Conservation (phyloP, 2,888 invertebrate genomes). For the Poecilobothrus nobilitatus region DNA sequence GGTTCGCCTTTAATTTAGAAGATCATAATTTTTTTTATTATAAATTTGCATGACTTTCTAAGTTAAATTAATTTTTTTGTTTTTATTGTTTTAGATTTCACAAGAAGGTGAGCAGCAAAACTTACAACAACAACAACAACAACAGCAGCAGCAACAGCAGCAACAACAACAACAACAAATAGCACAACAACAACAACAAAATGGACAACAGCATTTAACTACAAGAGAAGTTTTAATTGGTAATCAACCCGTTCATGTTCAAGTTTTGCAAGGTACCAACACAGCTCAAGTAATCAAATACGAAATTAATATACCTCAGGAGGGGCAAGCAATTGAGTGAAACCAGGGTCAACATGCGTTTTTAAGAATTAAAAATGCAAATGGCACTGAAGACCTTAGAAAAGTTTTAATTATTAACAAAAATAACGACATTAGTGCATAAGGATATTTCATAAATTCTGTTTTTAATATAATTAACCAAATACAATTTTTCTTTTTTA, state of each 20-base stretch:
- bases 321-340: constrained; percentile 31
- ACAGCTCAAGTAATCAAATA: constrained; percentile 49
- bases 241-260: constrained; percentile 43
- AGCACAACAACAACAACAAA: constrained; percentile 28
- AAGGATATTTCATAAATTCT: background rate
- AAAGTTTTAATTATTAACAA: constrained; percentile 20
- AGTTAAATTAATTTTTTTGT: background rate
- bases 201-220: constrained; percentile 33
- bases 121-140: constrained; percentile 31
- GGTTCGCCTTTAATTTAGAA: constrained; percentile 34
- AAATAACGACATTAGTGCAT: constrained; percentile 7
- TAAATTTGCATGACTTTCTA: background rate
- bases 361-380: constrained; percentile 22
- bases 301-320: constrained; percentile 49
- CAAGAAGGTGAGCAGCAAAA: constrained; percentile 29
- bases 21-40: constrained; percentile 9
- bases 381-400: constrained; percentile 22
- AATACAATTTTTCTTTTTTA: too few species aligned
- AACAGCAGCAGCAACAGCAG: constrained; percentile 33
- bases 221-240: constrained; percentile 44
- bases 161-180: constrained; percentile 33
- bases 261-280: constrained; percentile 37
- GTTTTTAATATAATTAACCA: background rate
- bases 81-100: background rate
- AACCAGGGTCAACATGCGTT: constrained; percentile 22